phyloP scores from a whole-genome alignment of 64 coral and sea anemone genomes.

The Dendrophyllia cribrosa region DNA sequence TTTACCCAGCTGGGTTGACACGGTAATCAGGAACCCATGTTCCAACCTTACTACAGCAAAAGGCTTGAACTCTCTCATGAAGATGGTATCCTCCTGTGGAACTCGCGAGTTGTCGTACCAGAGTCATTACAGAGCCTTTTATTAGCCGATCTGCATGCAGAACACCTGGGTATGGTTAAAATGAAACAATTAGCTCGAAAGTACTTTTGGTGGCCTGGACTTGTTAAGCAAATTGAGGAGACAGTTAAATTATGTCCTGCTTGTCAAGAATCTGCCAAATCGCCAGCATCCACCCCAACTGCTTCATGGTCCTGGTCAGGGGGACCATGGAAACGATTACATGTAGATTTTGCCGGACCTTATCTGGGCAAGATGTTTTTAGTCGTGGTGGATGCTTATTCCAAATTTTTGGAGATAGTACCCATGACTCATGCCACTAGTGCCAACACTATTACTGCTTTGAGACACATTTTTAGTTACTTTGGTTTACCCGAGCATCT shows the following conservation, averaged over 20 bases:
- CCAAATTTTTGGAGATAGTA: too few species aligned
- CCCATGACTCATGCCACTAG: too few species aligned
- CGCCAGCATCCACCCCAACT: too few species aligned
- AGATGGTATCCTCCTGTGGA: constrained; percentile 2
- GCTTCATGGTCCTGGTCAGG: too few species aligned
- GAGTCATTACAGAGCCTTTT: not conserved
- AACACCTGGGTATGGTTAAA: constrained; percentile 32
- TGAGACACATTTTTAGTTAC: too few species aligned
- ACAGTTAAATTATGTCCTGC: not conserved
- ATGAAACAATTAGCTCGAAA: constrained; percentile 23
- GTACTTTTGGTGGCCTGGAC: not conserved
- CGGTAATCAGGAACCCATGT: not conserved
- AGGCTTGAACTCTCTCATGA: constrained; percentile 27
- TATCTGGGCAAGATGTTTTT: too few species aligned
- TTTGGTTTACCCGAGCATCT: too few species aligned
- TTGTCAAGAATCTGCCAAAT: too few species aligned
- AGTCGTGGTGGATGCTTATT: too few species aligned
- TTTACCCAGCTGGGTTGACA: constrained; percentile 39
- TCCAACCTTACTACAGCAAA: constrained; percentile 46
- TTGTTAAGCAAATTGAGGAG: constrained; percentile 1
- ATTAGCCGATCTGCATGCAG: constrained; percentile 32
- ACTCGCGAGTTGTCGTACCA: constrained; percentile 7
- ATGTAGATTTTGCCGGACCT: too few species aligned
- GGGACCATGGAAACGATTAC: too few species aligned
- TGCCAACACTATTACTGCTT: too few species aligned